Evolutionary conservation across 2,113 vertebrate genomes (phyloP).

Genomic region (Sinocyclocheilus anshuiensis): DNA sequence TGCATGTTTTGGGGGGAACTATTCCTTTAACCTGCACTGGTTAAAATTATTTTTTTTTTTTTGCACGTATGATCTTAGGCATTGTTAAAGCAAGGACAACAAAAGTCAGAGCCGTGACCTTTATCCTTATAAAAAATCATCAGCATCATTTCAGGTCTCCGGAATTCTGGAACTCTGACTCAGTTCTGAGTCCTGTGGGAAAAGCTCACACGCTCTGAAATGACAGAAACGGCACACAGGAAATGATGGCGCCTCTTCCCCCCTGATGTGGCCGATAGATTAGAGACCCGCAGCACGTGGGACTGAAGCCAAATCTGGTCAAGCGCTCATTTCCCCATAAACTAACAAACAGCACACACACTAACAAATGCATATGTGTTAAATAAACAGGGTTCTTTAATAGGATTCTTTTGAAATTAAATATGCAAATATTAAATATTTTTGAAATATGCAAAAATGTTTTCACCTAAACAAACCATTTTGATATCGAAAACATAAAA

Average conservation of each 20-base stretch:
- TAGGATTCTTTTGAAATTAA: too few relatives aligned
- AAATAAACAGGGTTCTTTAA: not conserved
- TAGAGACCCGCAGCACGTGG: not conserved
- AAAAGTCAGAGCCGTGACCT: not conserved
- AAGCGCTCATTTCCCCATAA: conserved; percentile 34
- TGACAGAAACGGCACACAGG: conserved; percentile 1
- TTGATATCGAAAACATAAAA: not conserved
- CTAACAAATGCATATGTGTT: not conserved
- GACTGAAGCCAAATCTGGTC: conserved; percentile 26
- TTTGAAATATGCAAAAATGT: too few relatives aligned
- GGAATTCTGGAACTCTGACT: not conserved
- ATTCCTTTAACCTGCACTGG: not conserved
- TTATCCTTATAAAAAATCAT: not conserved
- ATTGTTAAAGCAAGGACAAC: conserved; percentile 1
- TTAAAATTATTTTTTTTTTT: not conserved
- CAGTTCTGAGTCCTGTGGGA: not conserved
- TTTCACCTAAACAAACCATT: not conserved
- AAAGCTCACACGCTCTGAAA: not conserved
- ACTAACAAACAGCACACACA: conserved; percentile 3
- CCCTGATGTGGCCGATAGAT: conserved; percentile 16
- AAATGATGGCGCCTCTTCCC: conserved; percentile 17
- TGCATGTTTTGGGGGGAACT: not conserved
- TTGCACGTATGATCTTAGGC: not conserved
- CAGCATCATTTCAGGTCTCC: not conserved
- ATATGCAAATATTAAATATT: too few relatives aligned